Evolutionary conservation across 2,113 vertebrate species (phyloP), one percentile per base, ranked within the genome.

Genomic region (Chamaea fasciata): DNA sequence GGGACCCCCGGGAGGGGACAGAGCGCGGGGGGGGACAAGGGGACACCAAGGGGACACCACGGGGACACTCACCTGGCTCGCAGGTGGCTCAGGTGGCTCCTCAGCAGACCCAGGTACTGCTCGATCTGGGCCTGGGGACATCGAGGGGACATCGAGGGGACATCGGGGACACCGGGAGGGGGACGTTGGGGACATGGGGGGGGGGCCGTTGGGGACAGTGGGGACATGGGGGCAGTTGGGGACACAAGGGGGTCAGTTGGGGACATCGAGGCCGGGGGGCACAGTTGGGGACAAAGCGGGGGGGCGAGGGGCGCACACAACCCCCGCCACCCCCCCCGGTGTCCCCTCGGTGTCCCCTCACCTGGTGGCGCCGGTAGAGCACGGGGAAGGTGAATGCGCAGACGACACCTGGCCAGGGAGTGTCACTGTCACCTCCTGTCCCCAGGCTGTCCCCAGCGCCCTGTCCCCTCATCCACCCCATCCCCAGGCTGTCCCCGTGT

Each of bases 361-460:
- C 99, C 98, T 99, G 98, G 92, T 98, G 98, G 33, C 98, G 98
- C 85, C 88, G 97, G 96, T 99, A 99, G 83, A 99, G 98, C 94
- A 99, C 97, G 47, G 99, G 99, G 81, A 99, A 75, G 35, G 98
- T 99, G 97, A 99, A 99, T 63, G 98, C 52, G 28, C 97, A 97
- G 7, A 99, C 98, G 87, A 99, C 98, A 94, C 98, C 99, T 99
- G 97, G 5, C 50, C 82, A 41, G 30, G 90, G 27, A 22, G 57
- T 24, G 3, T 21, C n/a, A 80, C 39, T 46, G 87, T 74, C 56
- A 18, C 15, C 23, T 15, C 6, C 4, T 2, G n/a, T 39, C 50
- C 16, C 27, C n/a, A n/a, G n/a, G n/a, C n/a, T n/a, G n/a, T n/a
- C n/a, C n/a, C n/a, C n/a, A n/a, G n/a, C n/a, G n/a, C n/a, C n/a